These are phyloP conservation scores for Drosophila jambulina DNA, from an alignment of 1,140 invertebrate species.

Conservation along the genomic window DNA sequence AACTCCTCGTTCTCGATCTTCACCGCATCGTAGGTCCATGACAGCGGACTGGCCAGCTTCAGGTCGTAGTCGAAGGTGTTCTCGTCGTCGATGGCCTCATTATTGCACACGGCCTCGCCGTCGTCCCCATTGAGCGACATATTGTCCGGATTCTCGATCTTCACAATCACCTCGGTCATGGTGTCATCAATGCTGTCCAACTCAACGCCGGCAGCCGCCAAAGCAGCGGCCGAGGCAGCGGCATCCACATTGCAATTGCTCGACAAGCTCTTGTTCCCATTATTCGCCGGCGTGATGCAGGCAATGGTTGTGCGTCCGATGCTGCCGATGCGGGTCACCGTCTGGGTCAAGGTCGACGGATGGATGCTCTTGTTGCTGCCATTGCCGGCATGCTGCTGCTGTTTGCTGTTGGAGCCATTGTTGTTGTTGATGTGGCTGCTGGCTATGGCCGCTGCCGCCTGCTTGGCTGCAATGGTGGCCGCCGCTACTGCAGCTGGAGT, in stretches of 20 bases:
- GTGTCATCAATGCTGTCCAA: conserved; percentile 76
- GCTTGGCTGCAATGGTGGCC: conserved; percentile 17
- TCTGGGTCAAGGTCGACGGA: conserved; percentile 59
- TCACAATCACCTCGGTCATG: conserved; percentile 82
- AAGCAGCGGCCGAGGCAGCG: conserved; percentile 71
- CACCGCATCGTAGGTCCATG: conserved; percentile 82
- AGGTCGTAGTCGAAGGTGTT: conserved; percentile 80
- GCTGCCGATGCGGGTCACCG: conserved; percentile 77
- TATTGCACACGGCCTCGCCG: conserved; percentile 71
- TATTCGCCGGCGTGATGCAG: conserved; percentile 70
- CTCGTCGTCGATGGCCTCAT: conserved; percentile 74
- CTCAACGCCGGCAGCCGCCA: conserved; percentile 78
- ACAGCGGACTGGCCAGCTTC: conserved; percentile 79
- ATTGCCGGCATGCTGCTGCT: background rate
- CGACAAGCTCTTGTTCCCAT: conserved; percentile 52
- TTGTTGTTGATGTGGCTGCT: conserved; percentile 45
- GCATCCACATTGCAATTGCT: conserved; percentile 78
- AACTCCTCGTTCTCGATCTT: conserved; percentile 84
- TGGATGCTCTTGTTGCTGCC: conserved; percentile 14
- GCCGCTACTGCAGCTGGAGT: conserved; percentile 20
- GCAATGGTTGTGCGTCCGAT: conserved; percentile 82
- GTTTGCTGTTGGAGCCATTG: conserved; percentile 8
- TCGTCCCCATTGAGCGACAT: conserved; percentile 69
- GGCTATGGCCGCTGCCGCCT: conserved; percentile 34
- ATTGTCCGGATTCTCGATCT: conserved; percentile 78